Evolutionary conservation across 1,140 invertebrate species (phyloP), one percentile per base, ranked within the genome.

Genomic region (Pogonomyrmex californicus): DNA sequence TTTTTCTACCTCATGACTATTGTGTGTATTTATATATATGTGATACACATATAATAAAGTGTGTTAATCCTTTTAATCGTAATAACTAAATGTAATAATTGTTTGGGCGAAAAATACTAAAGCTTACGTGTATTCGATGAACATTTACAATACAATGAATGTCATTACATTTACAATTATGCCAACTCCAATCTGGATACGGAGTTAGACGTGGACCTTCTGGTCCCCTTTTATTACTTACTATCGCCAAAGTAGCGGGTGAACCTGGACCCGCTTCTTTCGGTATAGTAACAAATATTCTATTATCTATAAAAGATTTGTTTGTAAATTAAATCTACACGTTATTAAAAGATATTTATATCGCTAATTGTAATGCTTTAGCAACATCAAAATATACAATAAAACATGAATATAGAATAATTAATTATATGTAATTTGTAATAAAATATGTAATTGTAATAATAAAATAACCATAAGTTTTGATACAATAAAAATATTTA

Each of bases 131-230:
- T 0, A 58, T 1, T 36, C 62, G 5, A 6, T 49, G 49, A 56
- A 47, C 49, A 38, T 36, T 62, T 12, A 36, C 60, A 38, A 86
- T 86, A 14, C 7, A 7, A 1, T 60, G 23, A 23, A 23, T 1
- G 23, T 17, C 2, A 9, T 70, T 1, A 33, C 7, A 6, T 3
- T n/a, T 5, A 10, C 14, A 4, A 7, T 23, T 36, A 30, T 65
- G 36, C 76, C 76, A 86, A 14, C 0, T 6, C 75, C 75, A 86
- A 49, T 60, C 3, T 38, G 85, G 76, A 86, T 79, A 86, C 3
- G 76, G 76, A 12, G 2, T 9, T 30, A 86, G 17, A 63, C 79
- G 49, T 23, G 41, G 62, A 68, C 76, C 51, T 10, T 54, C 76
- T 10, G 4, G 1, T n/a, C 30, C 23, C 3, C 5, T 68, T 38